Percentiles rank a stretch among this genome's conserved stretches.
Conservation (phyloP, 37 sponge, comb jelly and placozoan species). For the Amphimedon queenslandica region DNA sequence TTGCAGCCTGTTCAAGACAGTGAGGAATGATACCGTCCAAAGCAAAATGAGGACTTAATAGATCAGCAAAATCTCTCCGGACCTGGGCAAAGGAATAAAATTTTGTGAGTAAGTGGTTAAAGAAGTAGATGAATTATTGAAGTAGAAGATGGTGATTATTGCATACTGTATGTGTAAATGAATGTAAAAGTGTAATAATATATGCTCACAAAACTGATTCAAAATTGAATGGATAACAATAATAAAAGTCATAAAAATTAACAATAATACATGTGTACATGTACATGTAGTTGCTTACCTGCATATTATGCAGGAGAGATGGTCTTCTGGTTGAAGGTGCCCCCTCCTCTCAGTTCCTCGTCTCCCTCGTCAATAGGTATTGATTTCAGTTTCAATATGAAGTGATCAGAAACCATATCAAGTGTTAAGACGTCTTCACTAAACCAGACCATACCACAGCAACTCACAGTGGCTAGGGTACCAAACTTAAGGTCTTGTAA, state of each 20-base stretch:
- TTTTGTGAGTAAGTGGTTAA: background rate
- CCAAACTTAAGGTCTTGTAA: conserved; percentile 95
- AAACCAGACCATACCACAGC: conserved; percentile 99
- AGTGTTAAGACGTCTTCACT: conserved; percentile 91
- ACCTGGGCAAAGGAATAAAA: too few species aligned
- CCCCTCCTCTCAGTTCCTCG: conserved; percentile 24
- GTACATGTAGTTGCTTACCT: too few species aligned
- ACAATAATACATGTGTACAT: too few species aligned
- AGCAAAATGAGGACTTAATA: conserved; percentile 69
- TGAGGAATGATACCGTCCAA: conserved; percentile 78
- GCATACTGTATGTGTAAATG: background rate
- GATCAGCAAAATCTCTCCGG: conserved; percentile 81
- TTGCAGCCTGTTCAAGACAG: conserved; percentile 69
- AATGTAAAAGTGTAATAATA: background rate
- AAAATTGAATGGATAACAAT: too few species aligned
- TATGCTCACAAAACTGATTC: too few species aligned
- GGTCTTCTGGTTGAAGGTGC: background rate
- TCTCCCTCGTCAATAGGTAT: conserved; percentile 89
- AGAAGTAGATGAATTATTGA: too few species aligned
- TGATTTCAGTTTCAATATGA: conserved; percentile 59
- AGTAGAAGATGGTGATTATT: background rate
- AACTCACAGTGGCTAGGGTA: conserved; percentile 95
- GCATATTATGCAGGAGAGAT: conserved; percentile 71
- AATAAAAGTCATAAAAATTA: too few species aligned
- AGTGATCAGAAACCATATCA: conserved; percentile 93